These are phyloP conservation scores for Eriosoma lanigerum DNA, from an alignment of 1,140 invertebrate genomes.

Conservation along the genomic window DNA sequence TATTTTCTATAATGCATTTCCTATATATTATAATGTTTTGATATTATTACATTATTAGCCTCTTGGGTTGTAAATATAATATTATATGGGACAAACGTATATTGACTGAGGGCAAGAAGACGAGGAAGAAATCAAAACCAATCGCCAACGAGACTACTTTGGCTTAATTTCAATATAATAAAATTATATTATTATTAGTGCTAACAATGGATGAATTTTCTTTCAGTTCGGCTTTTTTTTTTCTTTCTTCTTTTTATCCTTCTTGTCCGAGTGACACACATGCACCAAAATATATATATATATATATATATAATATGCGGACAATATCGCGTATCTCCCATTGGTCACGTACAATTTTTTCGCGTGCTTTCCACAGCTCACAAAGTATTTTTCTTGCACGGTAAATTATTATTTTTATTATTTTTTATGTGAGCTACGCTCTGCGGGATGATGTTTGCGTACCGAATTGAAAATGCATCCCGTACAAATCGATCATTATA, in stretches of 20 bases:
- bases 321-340: constrained; percentile 17
- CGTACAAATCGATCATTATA: constrained; percentile 1
- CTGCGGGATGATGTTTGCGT: neutral
- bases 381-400: constrained; percentile 9
- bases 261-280: constrained; percentile 46
- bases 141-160: neutral
- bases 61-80: too few relatives aligned
- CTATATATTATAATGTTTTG: too few relatives aligned
- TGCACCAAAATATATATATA: neutral
- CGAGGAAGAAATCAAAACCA: neutral
- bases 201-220: constrained; percentile 20
- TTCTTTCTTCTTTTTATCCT: neutral
- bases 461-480: constrained; percentile 38
- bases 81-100: too few relatives aligned
- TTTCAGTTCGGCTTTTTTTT: neutral
- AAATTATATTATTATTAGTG: neutral
- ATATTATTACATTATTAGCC: too few relatives aligned
- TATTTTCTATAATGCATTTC: too few relatives aligned
- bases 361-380: constrained; percentile 9
- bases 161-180: constrained; percentile 19
- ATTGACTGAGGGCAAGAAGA: too few relatives aligned
- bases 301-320: neutral
- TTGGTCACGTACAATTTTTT: constrained; percentile 27
- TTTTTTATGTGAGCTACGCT: neutral
- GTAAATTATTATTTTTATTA: constrained; percentile 14